Percentiles rank a stretch among this genome's conserved stretches.
These are phyloP conservation scores for Microplitis deprimator DNA, from an alignment of 2,888 invertebrate species.

Conservation along the genomic window DNA sequence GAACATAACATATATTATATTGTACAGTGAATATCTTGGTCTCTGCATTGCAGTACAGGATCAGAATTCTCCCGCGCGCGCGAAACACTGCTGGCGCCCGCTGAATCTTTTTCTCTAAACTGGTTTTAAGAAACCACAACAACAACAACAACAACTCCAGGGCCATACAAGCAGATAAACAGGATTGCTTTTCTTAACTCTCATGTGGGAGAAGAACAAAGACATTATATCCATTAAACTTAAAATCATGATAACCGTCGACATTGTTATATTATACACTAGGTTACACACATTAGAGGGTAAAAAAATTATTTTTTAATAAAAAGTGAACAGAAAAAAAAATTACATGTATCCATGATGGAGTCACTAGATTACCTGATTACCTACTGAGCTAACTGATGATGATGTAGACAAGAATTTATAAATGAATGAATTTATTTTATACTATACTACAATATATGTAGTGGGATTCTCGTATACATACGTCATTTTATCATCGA, in stretches of 20 bases:
- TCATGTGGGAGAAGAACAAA: conserved; percentile 42
- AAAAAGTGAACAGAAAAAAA: not conserved
- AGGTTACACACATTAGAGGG: not conserved
- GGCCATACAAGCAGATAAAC: conserved; percentile 27
- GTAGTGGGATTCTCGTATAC: not conserved
- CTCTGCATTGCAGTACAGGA: not conserved
- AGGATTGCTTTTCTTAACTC: conserved; percentile 16
- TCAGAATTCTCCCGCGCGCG: conserved; percentile 16
- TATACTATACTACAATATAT: not conserved
- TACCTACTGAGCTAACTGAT: conserved; percentile 1
- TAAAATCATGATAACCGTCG: not conserved
- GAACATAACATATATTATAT: not conserved
- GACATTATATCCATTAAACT: conserved; percentile 27
- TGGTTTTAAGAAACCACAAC: conserved; percentile 53
- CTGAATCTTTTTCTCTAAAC: conserved; percentile 52
- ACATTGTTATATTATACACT: not conserved
- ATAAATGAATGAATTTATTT: not conserved
- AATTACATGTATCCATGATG: not conserved
- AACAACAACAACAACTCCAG: conserved; percentile 46
- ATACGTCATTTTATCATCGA: not conserved
- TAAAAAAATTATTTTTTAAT: not conserved
- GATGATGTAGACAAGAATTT: conserved; percentile 8
- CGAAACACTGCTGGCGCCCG: conserved; percentile 25
- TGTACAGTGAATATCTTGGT: not conserved
- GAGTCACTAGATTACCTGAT: not conserved